A percentile compares a stretch with the other conserved stretches of the same genome.
phyloP scores from a whole-genome alignment of 2,797 vertebrate genomes.

The Thaleichthys pacificus region DNA sequence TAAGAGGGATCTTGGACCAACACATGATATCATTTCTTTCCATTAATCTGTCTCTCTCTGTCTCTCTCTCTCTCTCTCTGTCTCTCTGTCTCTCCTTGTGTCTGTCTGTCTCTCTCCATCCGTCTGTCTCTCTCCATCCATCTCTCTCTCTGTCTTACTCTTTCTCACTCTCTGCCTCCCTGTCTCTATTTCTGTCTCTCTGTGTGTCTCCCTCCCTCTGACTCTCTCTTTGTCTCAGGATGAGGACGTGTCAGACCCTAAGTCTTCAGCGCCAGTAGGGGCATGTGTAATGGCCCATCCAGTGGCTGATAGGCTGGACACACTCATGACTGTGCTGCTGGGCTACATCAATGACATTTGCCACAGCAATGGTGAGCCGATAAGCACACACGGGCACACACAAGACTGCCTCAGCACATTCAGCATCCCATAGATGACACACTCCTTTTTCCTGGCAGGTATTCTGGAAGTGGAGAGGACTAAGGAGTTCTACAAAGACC shows the following conservation, averaged over 20 bases:
- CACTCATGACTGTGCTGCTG: slow-evolving; percentile 83
- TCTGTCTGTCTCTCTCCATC: background rate
- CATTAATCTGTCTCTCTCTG: background rate
- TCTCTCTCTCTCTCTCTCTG: background rate
- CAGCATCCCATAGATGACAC: no score
- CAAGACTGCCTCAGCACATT: background rate
- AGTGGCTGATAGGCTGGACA: slow-evolving; percentile 86
- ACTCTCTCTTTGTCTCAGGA: slow-evolving; percentile 70
- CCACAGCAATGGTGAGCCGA: slow-evolving; percentile 75
- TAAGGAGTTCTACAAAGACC: slow-evolving; percentile 87
- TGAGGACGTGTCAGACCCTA: slow-evolving; percentile 76
- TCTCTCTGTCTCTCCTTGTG: background rate
- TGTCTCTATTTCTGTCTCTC: background rate
- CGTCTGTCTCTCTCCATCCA: background rate
- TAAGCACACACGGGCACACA: background rate
- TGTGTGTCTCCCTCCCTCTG: no score
- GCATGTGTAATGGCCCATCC: slow-evolving; percentile 80
- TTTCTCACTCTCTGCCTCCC: background rate
- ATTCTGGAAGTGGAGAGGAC: slow-evolving; percentile 77
- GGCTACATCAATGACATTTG: slow-evolving; percentile 87
- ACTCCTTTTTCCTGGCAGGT: slow-evolving; percentile 62
- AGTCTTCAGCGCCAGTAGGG: slow-evolving; percentile 4
- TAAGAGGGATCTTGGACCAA: no score
- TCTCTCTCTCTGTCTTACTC: background rate
- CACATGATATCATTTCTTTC: no score